A percentile compares a stretch with the other conserved stretches of the same genome.
These are phyloP conservation scores for Elmis aenea DNA, from an alignment of 2,888 invertebrate genomes.

Conservation along the genomic window DNA sequence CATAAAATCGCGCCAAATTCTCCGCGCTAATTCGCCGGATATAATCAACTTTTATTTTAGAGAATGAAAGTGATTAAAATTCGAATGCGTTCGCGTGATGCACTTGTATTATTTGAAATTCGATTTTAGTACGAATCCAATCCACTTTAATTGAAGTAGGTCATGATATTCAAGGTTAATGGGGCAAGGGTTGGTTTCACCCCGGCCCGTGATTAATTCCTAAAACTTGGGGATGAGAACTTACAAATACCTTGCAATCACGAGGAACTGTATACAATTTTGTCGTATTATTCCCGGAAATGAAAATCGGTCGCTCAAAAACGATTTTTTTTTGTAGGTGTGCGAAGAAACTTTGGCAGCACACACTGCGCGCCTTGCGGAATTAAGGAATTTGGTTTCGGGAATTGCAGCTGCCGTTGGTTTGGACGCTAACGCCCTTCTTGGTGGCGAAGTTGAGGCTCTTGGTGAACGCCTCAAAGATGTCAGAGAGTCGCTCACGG, in stretches of 20 bases:
- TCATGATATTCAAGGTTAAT: slow-evolving; percentile 27
- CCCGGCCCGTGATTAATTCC: no score
- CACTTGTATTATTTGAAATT: slow-evolving; percentile 24
- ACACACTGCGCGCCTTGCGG: slow-evolving; percentile 62
- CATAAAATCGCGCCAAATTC: no score
- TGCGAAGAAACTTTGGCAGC: slow-evolving; percentile 70
- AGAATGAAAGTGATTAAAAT: slow-evolving; percentile 24
- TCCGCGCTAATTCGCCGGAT: no score
- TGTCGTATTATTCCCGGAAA: neutral
- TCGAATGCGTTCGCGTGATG: slow-evolving; percentile 25
- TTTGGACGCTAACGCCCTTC: slow-evolving; percentile 61
- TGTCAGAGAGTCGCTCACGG: slow-evolving; percentile 68
- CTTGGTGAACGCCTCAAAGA: slow-evolving; percentile 69
- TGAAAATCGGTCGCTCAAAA: slow-evolving; percentile 3
- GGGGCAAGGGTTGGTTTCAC: slow-evolving; percentile 10
- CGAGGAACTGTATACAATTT: no score
- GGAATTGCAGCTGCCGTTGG: slow-evolving; percentile 77
- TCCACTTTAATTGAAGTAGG: slow-evolving; percentile 29
- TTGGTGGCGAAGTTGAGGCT: slow-evolving; percentile 74
- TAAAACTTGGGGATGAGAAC: no score
- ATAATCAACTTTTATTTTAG: slow-evolving; percentile 10
- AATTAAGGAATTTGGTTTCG: slow-evolving; percentile 69
- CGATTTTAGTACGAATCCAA: slow-evolving; percentile 24
- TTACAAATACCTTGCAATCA: no score
- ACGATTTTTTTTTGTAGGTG: slow-evolving; percentile 51